Base-by-base conservation (phyloP, 2,888 invertebrate genomes). In the Pomacea canaliculata region DNA sequence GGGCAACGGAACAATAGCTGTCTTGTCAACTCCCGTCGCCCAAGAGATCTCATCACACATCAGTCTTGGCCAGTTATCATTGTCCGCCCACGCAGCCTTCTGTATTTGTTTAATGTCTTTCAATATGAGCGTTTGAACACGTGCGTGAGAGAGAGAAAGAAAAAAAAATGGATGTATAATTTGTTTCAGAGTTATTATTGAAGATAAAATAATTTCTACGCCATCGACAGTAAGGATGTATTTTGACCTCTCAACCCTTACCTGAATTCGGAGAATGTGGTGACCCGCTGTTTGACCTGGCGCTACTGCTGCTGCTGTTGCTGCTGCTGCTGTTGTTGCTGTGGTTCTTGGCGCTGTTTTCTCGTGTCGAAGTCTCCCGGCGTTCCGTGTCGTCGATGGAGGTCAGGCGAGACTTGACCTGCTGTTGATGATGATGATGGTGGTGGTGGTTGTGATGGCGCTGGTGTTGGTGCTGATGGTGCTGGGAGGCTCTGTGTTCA, bases 261-360 rank as follows among this genome's bases (percentile, higher is more conserved):
- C 75, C 75, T 70, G 70, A 76, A 10, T 51, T 23, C 4, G 74
- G 68, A n/a, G 74, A 74, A 48, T 62, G 74, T 8, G 74, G 74
- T 2, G 74, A 74, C 9, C 46, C 62, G 9, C 59, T 59, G 18
- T 46, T 62, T 60, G 74, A 69, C 4, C 74, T 46, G 62, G 46
- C 69, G 8, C 51, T 56, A 60, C 74, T 62, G 74, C 68, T 68
- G 68, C 18, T 46, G 68, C 68, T 68, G 37, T 19, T 46, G 19
- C 48, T 68, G 48, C 68, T 46, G 68, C 51, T 27, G 68, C 7
- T 68, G 68, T 23, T 23, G 23, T 23, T 23, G 23, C 37, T 68
- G 68, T 68, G 10, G 68, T 46, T 46, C 18, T 37, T 27, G 1
- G 12, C 19, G 46, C 9, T 37, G 48, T 68, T 12, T 37, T 46